Percentiles rank a stretch among this genome's conserved stretches.
These are phyloP conservation scores for Emys orbicularis DNA, from an alignment of 2,797 vertebrate species.

Conservation along the genomic window DNA sequence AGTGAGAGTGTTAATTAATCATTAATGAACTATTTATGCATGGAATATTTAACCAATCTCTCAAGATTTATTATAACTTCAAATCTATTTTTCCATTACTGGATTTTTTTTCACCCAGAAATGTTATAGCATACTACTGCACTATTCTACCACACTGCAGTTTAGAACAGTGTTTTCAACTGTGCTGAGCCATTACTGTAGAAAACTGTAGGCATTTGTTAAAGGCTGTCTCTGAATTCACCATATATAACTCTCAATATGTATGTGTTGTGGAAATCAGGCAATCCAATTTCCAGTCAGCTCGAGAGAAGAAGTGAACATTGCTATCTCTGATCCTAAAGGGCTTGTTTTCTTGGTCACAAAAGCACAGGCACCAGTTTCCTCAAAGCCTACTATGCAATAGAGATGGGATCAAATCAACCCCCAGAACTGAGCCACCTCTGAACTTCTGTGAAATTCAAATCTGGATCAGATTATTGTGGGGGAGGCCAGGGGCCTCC, in stretches of 20 bases:
- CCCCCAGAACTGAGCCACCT: neutral
- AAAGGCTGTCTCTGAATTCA: constrained; percentile 60
- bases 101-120: constrained; percentile 72
- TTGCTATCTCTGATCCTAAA: constrained; percentile 62
- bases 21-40: constrained; percentile 55
- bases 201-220: constrained; percentile 14
- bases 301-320: constrained; percentile 49
- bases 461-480: constrained; percentile 15
- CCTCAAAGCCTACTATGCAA: constrained; percentile 48
- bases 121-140: constrained; percentile 45
- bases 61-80: constrained; percentile 48
- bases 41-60: constrained; percentile 15
- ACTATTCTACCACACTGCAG: neutral
- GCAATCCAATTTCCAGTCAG: constrained; percentile 68
- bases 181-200: neutral
- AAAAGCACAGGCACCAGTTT: constrained; percentile 65
- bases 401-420: neutral
- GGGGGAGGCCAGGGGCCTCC: neutral
- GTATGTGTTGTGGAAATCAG: constrained; percentile 46
- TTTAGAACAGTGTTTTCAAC: neutral
- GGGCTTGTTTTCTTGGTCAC: constrained; percentile 67
- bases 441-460: constrained; percentile 61
- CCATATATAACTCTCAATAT: constrained; percentile 37
- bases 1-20: constrained; percentile 45
- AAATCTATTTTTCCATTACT: constrained; percentile 67